Base-by-base conservation (phyloP, 2,797 vertebrate species). In the Typhlichthys eigenmanni region DNA sequence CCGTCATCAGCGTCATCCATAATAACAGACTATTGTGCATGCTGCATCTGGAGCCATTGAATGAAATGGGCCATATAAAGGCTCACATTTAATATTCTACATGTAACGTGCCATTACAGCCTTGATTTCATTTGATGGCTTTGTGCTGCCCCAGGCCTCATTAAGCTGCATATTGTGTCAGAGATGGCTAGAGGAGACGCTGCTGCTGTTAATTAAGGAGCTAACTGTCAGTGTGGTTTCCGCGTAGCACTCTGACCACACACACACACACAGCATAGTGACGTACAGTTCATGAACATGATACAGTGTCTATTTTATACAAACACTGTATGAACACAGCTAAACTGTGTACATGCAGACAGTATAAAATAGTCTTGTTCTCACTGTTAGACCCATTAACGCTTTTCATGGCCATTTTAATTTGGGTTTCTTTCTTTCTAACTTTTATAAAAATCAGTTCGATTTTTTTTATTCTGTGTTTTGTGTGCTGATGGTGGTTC, bases 41-140 rank as follows among this genome's bases (percentile, higher is more conserved):
- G 56, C 59, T 70, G 77, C 78, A 71, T 79, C 79, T 72, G 80
- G 38, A 75, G 66, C 72, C 49, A 71, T 74, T 72, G 48, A 64
- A 58, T 72, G 67, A 60, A 69, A 69, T 76, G 72, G 72, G 70
- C 68, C 64, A 66, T 72, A 79, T 38, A 57, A 62, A 58, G 60
- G 67, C 71, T 74, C 53, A n/a, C 47, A 71, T 81, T 83, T 68
- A 72, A 71, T 83, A 76, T 76, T 82, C 73, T 61, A 48, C 32
- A 53, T n/a, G 10, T 81, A 67, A 80, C 46, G 8, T 49, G 69
- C 71, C 49, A 69, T 78, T 79, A 70, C 58, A 68, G 61, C 67
- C 74, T 61, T 78, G 73, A 83, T 87, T 85, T 80, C 59, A 75
- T 80, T 78, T 79, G 63, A 85, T 82, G 69, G 74, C 71, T 83